A percentile compares a stretch with the other conserved stretches of the same genome.
Conservation (phyloP, 1,140 invertebrate species). For the Formica exsecta region DNA sequence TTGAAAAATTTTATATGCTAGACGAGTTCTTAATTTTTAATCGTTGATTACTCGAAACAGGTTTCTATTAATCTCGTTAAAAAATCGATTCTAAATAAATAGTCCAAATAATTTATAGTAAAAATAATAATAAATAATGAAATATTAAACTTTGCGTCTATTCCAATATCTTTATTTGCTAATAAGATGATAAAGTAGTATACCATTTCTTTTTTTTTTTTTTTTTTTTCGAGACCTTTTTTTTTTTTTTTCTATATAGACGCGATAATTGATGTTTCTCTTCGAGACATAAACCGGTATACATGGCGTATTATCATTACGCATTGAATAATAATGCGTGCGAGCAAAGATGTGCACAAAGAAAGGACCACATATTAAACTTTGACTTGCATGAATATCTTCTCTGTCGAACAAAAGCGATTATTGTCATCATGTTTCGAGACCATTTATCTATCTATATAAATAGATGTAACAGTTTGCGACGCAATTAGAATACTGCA, state of each 20-base stretch:
- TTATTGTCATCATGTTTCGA: background rate
- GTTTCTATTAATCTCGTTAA: background rate
- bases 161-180: background rate
- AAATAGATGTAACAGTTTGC: background rate
- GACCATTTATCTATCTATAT: too few species aligned
- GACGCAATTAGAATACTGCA: conserved; percentile 36
- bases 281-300: background rate
- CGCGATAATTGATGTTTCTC: background rate
- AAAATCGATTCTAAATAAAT: background rate
- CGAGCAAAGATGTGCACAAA: background rate
- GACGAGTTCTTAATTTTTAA: background rate
- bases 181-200: too few species aligned
- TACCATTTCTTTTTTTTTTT: background rate
- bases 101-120: background rate
- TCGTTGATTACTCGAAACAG: background rate
- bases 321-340: conserved; percentile 37
- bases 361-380: background rate
- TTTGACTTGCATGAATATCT: conserved; percentile 32
- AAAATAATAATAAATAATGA: background rate
- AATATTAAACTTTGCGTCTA: background rate
- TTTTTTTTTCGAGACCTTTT: too few species aligned
- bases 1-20: background rate
- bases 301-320: conserved; percentile 12
- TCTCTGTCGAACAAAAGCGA: conserved; percentile 23
- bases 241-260: background rate